phyloP scores from a whole-genome alignment of 1,140 invertebrate species.

The Orussus abietinus region DNA sequence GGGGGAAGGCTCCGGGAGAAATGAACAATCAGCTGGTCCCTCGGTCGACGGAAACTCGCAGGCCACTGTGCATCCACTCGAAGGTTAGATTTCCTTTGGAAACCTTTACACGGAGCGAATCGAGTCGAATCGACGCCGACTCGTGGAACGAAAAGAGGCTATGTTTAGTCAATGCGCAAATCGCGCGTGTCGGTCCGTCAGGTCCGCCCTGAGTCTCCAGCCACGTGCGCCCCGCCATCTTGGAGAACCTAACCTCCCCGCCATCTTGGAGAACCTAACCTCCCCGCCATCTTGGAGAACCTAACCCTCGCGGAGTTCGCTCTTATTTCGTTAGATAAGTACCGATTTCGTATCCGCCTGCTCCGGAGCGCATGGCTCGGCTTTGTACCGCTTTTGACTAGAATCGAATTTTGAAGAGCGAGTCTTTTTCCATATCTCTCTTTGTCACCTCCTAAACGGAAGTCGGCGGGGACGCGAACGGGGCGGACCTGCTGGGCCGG shows the following conservation, averaged over 20 bases:
- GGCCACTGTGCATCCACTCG: too few relatives aligned
- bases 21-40: too few relatives aligned
- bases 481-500: slow-evolving; percentile 29
- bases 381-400: slow-evolving; percentile 54
- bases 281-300: slow-evolving; percentile 1
- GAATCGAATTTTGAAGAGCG: slow-evolving; percentile 49
- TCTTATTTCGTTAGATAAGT: slow-evolving; percentile 40
- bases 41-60: too few relatives aligned
- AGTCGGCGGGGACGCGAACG: too few relatives aligned
- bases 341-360: slow-evolving; percentile 44
- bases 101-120: slow-evolving; percentile 33
- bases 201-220: slow-evolving; percentile 10
- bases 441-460: too few relatives aligned
- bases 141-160: slow-evolving; percentile 54
- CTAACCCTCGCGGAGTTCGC: slow-evolving; percentile 9
- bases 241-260: slow-evolving; percentile 2
- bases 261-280: slow-evolving; percentile 3
- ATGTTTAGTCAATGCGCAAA: slow-evolving; percentile 52
- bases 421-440: slow-evolving; percentile 10
- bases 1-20: too few relatives aligned
- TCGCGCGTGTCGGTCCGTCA: slow-evolving; percentile 39
- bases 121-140: slow-evolving; percentile 30
- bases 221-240: slow-evolving; percentile 19
- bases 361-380: slow-evolving; percentile 24
- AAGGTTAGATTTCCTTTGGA: slow-evolving; percentile 12